Evolutionary conservation across 2,113 vertebrate genomes (phyloP).

Genomic region (Calyptommatus sinebrachiatus): DNA sequence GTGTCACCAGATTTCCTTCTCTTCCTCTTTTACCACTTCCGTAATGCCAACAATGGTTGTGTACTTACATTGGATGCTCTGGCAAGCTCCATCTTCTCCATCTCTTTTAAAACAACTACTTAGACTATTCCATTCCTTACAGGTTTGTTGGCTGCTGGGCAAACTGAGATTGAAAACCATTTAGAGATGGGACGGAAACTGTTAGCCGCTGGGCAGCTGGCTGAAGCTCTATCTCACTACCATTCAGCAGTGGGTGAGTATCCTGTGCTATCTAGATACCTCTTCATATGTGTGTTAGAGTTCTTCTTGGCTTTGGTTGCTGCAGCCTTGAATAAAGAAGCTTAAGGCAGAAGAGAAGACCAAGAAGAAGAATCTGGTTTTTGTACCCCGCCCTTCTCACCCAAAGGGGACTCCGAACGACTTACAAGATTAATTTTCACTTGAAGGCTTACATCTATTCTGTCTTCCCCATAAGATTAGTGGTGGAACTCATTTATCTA

Average conservation of each 20-base stretch:
- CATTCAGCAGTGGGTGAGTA: constrained; percentile 83
- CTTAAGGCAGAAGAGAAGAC: too few species aligned
- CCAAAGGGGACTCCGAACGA: too few species aligned
- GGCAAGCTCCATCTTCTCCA: too few species aligned
- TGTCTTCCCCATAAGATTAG: too few species aligned
- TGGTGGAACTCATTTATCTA: too few species aligned
- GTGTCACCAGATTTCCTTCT: background rate
- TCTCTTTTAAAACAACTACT: too few species aligned
- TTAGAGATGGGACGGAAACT: constrained; percentile 85
- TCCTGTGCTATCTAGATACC: background rate
- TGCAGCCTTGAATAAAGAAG: too few species aligned
- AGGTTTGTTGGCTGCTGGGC: constrained; percentile 78
- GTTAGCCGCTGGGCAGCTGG: constrained; percentile 81
- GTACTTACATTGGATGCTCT: background rate
- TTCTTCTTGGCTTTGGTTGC: too few species aligned
- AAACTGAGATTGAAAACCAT: constrained; percentile 81
- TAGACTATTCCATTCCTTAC: constrained; percentile 36
- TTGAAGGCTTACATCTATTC: too few species aligned
- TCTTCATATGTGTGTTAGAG: background rate
- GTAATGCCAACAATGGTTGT: background rate
- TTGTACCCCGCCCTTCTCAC: too few species aligned
- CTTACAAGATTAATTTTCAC: too few species aligned
- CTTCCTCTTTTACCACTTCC: background rate
- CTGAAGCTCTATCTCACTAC: constrained; percentile 82
- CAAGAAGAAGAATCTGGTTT: too few species aligned